Evolutionary conservation across 2,113 vertebrate species (phyloP).

Genomic region (Dasypus novemcinctus): DNA sequence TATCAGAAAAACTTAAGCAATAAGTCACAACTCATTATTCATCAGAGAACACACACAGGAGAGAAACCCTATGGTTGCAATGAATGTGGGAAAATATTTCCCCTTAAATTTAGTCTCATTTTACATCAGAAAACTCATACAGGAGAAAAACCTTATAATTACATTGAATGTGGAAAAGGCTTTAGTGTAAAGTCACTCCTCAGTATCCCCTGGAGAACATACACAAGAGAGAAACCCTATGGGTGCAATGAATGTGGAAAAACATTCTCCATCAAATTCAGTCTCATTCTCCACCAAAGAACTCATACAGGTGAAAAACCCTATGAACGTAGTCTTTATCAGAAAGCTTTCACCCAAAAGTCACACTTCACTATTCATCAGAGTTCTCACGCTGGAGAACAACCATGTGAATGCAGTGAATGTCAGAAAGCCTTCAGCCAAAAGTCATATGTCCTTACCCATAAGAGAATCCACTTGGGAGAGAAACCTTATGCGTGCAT

Average conservation of each 20-base stretch:
- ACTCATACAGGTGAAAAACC: constrained; percentile 32
- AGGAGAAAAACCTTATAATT: background rate
- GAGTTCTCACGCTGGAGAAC: background rate
- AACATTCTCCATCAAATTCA: constrained; percentile 17
- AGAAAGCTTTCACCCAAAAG: constrained; percentile 44
- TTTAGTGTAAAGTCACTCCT: constrained; percentile 37
- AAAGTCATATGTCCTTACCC: background rate
- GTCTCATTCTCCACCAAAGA: constrained; percentile 38
- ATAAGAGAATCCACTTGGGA: background rate
- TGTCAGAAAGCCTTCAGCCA: background rate
- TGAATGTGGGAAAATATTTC: constrained; percentile 28
- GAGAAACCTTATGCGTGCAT: background rate
- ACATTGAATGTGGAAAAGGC: constrained; percentile 24
- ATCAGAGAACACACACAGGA: background rate
- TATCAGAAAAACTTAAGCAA: background rate
- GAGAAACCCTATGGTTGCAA: background rate
- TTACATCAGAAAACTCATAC: constrained; percentile 30
- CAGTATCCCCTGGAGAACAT: background rate
- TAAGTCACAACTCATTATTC: background rate
- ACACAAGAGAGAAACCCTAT: background rate
- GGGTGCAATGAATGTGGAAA: constrained; percentile 28
- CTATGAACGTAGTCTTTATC: constrained; percentile 7
- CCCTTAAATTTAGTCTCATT: constrained; percentile 46
- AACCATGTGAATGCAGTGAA: background rate
- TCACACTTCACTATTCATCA: constrained; percentile 24